Evolutionary conservation across 1,140 invertebrate genomes (phyloP).

Genomic region (Xylocopa sonorina): DNA sequence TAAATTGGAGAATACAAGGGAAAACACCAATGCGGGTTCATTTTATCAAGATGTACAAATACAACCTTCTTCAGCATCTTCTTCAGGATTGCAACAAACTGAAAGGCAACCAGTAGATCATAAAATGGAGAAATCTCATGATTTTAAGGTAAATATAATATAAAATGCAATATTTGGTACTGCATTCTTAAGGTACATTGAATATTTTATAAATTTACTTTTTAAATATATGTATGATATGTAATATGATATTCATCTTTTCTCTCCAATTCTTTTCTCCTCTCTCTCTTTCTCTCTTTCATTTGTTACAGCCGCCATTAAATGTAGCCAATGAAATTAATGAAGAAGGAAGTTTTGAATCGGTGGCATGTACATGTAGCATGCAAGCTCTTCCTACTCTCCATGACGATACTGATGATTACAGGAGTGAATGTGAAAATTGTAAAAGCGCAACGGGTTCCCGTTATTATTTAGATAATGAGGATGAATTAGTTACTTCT

Average conservation of each 20-base stretch:
- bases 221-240: not conserved
- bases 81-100: constrained; percentile 35
- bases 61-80: constrained; percentile 37
- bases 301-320: constrained; percentile 72
- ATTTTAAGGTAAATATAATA: constrained; percentile 59
- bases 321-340: constrained; percentile 76
- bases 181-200: not conserved
- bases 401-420: constrained; percentile 87
- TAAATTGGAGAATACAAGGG: constrained; percentile 60
- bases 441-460: constrained; percentile 89
- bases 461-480: constrained; percentile 85
- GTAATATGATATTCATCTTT: too few species aligned
- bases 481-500: constrained; percentile 82
- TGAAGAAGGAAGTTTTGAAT: constrained; percentile 80
- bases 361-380: constrained; percentile 79
- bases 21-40: constrained; percentile 18
- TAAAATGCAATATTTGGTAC: not conserved
- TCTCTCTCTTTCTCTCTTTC: too few species aligned
- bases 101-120: constrained; percentile 26
- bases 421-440: constrained; percentile 91
- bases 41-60: constrained; percentile 57
- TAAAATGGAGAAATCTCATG: constrained; percentile 29
- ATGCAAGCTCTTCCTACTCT: constrained; percentile 78
- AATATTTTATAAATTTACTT: not conserved
- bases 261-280: too few species aligned